Conservation (phyloP, 2,797 vertebrate species). For the Syngnathus rostellatus region DNA sequence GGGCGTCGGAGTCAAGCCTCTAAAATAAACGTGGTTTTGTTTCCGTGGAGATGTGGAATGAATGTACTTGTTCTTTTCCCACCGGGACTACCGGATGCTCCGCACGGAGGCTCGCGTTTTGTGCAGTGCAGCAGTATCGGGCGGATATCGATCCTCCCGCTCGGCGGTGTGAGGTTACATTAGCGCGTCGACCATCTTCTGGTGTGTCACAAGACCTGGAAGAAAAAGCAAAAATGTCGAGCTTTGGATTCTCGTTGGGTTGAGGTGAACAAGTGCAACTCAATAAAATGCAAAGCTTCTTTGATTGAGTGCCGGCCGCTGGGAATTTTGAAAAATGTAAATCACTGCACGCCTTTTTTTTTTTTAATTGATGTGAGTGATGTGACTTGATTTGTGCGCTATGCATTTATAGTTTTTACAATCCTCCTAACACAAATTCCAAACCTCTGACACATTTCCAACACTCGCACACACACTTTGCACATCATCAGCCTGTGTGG, state of each 20-base stretch:
- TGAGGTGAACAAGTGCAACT: not conserved
- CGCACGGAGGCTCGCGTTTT: slow-evolving; percentile 27
- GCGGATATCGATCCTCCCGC: slow-evolving; percentile 52
- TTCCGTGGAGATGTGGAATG: slow-evolving; percentile 8
- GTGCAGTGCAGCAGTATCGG: slow-evolving; percentile 48
- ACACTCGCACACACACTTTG: no score
- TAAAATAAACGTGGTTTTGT: not conserved
- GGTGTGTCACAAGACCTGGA: slow-evolving; percentile 16
- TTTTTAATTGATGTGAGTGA: no score
- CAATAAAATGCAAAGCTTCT: not conserved
- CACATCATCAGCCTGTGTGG: no score
- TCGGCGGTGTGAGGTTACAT: slow-evolving; percentile 50
- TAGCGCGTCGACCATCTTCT: slow-evolving; percentile 41
- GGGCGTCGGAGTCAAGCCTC: not conserved
- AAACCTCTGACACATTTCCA: no score
- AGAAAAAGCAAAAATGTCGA: not conserved
- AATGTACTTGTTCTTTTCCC: not conserved
- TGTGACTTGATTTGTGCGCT: no score
- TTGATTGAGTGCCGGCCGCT: not conserved
- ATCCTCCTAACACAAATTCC: no score
- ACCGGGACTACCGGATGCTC: slow-evolving; percentile 1
- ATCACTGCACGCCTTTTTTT: no score
- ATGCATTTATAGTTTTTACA: no score
- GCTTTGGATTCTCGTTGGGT: not conserved
- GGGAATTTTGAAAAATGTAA: no score